Evolutionary conservation across 2,888 invertebrate species (phyloP).

Genomic region (Hymenopus coronatus): DNA sequence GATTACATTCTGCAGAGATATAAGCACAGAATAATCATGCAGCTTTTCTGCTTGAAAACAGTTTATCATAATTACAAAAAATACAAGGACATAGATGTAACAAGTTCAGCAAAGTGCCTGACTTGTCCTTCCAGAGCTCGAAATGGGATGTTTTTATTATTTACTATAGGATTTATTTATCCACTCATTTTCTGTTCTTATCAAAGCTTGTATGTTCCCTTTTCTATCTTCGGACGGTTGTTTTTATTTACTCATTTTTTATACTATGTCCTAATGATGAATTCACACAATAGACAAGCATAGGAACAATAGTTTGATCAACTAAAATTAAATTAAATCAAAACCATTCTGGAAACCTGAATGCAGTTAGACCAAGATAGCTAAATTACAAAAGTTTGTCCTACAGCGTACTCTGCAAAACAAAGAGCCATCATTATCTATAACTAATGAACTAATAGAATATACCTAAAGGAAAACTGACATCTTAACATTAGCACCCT

Average conservation of each 20-base stretch:
- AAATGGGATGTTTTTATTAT: background rate
- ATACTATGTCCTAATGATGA: background rate
- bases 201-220: background rate
- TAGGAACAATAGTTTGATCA: background rate
- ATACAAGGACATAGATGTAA: background rate
- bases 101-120: background rate
- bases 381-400: background rate
- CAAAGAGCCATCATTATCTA: background rate
- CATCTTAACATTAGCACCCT: background rate
- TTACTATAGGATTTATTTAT: background rate
- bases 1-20: background rate
- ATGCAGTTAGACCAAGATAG: background rate
- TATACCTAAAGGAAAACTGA: background rate
- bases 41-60: background rate
- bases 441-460: background rate
- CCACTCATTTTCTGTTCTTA: background rate
- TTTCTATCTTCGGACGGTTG: background rate
- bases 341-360: background rate
- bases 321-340: background rate
- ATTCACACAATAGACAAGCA: background rate
- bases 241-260: background rate
- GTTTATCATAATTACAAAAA: background rate
- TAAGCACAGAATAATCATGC: background rate
- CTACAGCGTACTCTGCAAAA: background rate
- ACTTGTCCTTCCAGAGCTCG: background rate